Base-by-base conservation (phyloP, 2,113 vertebrate species). In the Myotis lucifugus region DNA sequence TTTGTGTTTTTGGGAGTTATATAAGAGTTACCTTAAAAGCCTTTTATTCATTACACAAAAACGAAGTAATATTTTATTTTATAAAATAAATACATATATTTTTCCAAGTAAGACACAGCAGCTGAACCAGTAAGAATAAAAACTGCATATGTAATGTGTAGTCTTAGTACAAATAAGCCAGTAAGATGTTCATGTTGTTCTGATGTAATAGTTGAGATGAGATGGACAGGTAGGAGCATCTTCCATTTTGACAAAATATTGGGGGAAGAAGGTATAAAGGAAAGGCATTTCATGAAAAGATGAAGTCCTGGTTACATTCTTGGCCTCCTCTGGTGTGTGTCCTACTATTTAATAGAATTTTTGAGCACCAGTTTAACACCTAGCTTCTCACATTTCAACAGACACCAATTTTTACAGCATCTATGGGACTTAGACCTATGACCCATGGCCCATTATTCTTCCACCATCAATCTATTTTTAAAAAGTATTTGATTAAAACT, bases 221-320 rank as follows among this genome's bases (percentile, higher is more conserved):
- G 15, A 66, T 50, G 4, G 25, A 18, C 4, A 56, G 13, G 0
- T 32, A 18, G 52, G 5, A 88, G 4, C 0, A 21, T 79, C 40
- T 93, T 42, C 5, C 25, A 50, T 12, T 81, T 70, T 56, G 25
- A 67, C 48, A 52, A 15, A 59, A 91, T 2, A 88, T 1, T n/a
- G 1, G 14, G 27, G 1, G 6, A 37, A 5, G n/a, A 48, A 23
- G 3, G 1, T 21, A 46, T 12, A 2, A 78, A 42, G 12, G 13
- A 84, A 86, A n/a, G 6, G 48, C 0, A 32, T 25, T 70, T 3
- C 2, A 10, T 56, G 18, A 76, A 83, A 85, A 66, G 4, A 34
- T 21, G 29, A 15, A 79, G 5, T 9, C 3, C 29, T 61, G 1
- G 73, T 54, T 29, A 52, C 7, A 32, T 72, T 66, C 32, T 56